phyloP scores from a whole-genome alignment of 2,113 vertebrate genomes.

The Serilophus lunatus region DNA sequence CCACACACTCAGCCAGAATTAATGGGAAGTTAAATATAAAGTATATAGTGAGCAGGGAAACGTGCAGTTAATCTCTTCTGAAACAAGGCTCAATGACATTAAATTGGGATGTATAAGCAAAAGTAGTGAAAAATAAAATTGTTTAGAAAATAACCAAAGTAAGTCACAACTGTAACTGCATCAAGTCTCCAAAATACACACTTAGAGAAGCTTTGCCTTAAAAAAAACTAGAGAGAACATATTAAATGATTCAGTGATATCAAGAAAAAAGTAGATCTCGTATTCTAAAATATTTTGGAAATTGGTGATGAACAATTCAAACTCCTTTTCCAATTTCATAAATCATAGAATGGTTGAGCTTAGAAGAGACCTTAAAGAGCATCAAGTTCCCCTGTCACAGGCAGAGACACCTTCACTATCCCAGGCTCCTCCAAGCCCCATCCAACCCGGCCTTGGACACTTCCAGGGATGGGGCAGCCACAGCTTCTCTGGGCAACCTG shows the following conservation, averaged over 20 bases:
- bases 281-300: not conserved
- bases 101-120: not conserved
- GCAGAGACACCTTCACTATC: not conserved
- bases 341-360: not conserved
- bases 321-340: not conserved
- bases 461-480: fast-evolving
- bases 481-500: not conserved
- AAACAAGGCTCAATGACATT: not conserved
- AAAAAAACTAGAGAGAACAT: not conserved
- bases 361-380: not conserved
- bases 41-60: not conserved
- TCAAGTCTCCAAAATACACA: not conserved
- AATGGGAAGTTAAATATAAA: not conserved
- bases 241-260: not conserved
- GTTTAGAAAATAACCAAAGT: not conserved
- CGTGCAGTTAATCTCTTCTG: not conserved
- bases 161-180: not conserved
- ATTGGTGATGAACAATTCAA: not conserved
- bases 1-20: constrained; percentile 1
- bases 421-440: not conserved
- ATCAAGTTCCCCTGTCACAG: too few relatives aligned
- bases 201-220: not conserved
- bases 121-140: not conserved
- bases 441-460: not conserved
- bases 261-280: not conserved